phyloP scores from a whole-genome alignment of 2,113 vertebrate genomes.

The Trichechus manatus region DNA sequence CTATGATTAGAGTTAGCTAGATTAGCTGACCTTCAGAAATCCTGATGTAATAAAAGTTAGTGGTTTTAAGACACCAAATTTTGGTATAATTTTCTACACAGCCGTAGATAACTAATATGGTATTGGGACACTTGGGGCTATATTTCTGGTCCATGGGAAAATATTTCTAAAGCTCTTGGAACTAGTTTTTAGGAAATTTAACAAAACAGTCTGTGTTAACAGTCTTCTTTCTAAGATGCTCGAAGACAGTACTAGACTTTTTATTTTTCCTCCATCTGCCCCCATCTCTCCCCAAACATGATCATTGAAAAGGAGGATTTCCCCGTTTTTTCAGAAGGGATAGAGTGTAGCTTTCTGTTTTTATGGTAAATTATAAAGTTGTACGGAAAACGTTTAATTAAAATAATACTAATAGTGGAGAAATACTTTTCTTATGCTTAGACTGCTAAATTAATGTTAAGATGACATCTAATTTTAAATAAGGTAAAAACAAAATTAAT shows the following conservation, averaged over 20 bases:
- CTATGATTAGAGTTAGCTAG: neutral
- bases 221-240: neutral
- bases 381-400: neutral
- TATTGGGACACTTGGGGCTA: neutral
- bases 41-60: neutral
- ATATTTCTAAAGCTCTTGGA: neutral
- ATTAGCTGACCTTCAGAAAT: neutral
- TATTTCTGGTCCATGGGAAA: neutral
- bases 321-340: neutral
- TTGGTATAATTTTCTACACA: neutral
- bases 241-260: neutral
- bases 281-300: neutral
- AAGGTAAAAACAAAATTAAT: neutral
- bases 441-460: neutral
- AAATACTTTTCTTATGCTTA: constrained; percentile 18
- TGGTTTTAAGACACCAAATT: neutral
- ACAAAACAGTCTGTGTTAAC: neutral
- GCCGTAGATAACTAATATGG: neutral
- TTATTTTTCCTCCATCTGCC: neutral
- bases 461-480: neutral
- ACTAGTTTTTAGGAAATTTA: neutral
- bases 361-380: neutral
- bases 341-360: neutral
- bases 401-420: neutral
- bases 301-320: neutral